A percentile compares a stretch with the other conserved stretches of the same genome.
These are phyloP conservation scores for Gymnopithys bicolor DNA, from an alignment of 2,797 vertebrate species.

Conservation along the genomic window DNA sequence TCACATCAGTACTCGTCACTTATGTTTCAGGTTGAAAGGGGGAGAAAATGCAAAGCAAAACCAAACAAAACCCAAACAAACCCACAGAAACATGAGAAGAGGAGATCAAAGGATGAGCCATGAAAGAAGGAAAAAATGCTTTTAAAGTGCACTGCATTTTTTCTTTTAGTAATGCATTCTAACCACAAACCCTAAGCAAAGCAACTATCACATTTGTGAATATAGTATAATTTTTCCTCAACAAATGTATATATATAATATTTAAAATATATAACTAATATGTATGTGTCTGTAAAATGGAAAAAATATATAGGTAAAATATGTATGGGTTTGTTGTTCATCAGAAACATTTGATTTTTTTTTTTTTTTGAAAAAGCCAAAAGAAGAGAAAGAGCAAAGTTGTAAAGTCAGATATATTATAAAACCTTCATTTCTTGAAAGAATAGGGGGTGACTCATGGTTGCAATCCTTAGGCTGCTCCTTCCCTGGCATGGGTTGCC, in stretches of 20 bases:
- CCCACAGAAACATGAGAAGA: conserved; percentile 3
- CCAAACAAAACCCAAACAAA: neutral
- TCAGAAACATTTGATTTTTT: neutral
- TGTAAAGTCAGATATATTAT: neutral
- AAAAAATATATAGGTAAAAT: too few relatives aligned
- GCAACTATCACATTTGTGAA: too few relatives aligned
- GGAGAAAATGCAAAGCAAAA: neutral
- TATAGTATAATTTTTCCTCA: neutral
- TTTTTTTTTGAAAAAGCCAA: neutral
- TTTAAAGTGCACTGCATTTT: neutral
- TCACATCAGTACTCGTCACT: conserved; percentile 18
- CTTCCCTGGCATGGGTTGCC: accelerated
- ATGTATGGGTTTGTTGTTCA: neutral
- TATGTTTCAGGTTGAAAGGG: neutral
- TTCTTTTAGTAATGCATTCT: conserved; percentile 6
- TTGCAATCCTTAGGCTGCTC: neutral
- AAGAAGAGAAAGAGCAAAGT: neutral
- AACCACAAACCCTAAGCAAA: neutral
- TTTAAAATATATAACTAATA: too few relatives aligned
- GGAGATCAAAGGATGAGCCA: neutral
- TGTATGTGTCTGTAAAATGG: neutral
- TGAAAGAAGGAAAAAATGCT: neutral
- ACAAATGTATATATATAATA: neutral
- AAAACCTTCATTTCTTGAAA: neutral
- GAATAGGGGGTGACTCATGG: accelerated